Conservation (phyloP, 2,797 vertebrate genomes). For the Rhinichthys osculus region DNA sequence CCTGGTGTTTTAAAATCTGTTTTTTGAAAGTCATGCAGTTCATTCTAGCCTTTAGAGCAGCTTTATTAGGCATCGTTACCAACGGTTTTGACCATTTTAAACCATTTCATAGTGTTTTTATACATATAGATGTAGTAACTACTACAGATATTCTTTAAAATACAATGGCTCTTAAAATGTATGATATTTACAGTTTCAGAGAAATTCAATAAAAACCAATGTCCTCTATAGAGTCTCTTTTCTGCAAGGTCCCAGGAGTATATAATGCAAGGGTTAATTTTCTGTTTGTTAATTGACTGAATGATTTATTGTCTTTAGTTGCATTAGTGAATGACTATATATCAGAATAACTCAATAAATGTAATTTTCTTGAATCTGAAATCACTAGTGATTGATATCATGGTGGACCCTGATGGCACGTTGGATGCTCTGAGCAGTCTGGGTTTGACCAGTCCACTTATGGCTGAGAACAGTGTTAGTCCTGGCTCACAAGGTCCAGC, state of each 20-base stretch:
- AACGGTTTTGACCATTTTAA: not conserved
- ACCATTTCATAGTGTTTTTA: not conserved
- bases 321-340: not conserved
- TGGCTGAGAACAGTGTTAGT: constrained; percentile 79
- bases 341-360: not conserved
- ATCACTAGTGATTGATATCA: constrained; percentile 89
- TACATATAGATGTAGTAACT: not conserved
- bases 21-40: not conserved
- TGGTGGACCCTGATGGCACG: constrained; percentile 96
- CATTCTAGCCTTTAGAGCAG: not conserved
- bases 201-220: not conserved
- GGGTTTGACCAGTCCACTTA: constrained; percentile 81
- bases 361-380: constrained; percentile 28
- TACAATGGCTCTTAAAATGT: not conserved
- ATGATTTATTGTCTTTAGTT: not conserved
- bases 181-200: not conserved
- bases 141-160: not conserved
- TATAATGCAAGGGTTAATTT: not conserved
- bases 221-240: not conserved
- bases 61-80: not conserved
- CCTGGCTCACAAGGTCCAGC: constrained; percentile 71
- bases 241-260: not conserved
- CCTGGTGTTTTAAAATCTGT: constrained; percentile 8
- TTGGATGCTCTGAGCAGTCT: constrained; percentile 89
- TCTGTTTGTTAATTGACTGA: constrained; percentile 10